A percentile compares a stretch with the other conserved stretches of the same genome.
These are phyloP conservation scores for Nothoprocta perdicaria DNA, from an alignment of 2,113 vertebrate genomes.

Conservation along the genomic window DNA sequence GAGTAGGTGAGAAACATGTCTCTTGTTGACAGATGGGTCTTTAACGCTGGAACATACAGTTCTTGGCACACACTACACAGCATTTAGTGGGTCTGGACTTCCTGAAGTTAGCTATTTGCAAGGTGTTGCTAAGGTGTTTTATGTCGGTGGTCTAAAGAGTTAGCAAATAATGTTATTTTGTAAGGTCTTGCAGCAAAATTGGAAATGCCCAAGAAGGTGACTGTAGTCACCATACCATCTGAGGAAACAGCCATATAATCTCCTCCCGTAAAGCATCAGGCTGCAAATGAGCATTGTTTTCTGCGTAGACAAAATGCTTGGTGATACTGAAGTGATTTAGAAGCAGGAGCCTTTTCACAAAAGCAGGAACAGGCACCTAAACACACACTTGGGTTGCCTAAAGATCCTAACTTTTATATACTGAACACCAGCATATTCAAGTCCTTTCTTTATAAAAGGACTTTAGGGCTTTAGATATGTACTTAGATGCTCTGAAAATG, in stretches of 20 bases:
- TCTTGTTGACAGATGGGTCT: not conserved
- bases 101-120: not conserved
- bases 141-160: not conserved
- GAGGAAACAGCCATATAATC: not conserved
- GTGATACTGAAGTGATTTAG: not conserved
- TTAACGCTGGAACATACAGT: not conserved
- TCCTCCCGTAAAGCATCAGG: not conserved
- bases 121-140: not conserved
- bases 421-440: not conserved
- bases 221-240: not conserved
- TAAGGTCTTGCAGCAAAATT: not conserved
- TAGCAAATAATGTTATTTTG: not conserved
- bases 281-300: not conserved
- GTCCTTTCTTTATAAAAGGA: not conserved
- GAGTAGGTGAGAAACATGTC: not conserved
- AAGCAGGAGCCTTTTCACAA: not conserved
- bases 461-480: not conserved
- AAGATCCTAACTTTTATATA: not conserved
- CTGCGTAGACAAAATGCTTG: not conserved
- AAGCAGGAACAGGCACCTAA: not conserved
- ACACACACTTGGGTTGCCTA: not conserved
- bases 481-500: not conserved
- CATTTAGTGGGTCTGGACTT: not conserved
- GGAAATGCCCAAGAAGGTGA: not conserved
- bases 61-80: not conserved